These are phyloP conservation scores for Cynopterus brachyotis DNA, from an alignment of 2,113 vertebrate species.

Conservation along the genomic window DNA sequence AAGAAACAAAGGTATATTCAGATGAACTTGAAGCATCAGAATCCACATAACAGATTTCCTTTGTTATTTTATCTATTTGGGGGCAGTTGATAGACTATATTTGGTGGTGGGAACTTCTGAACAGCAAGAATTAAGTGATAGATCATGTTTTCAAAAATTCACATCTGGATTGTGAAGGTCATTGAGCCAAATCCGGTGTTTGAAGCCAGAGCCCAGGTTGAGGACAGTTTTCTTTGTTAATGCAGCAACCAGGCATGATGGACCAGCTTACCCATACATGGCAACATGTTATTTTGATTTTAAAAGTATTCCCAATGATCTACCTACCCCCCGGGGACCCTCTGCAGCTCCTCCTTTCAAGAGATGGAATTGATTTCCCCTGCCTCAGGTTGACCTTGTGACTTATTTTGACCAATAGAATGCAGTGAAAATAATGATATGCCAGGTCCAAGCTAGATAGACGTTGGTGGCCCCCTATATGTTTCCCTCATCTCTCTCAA, in stretches of 20 bases:
- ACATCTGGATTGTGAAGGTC: neutral
- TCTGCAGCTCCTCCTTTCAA: neutral
- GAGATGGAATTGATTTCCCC: neutral
- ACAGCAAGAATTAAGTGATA: too few species aligned
- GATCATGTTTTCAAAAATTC: neutral
- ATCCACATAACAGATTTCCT: too few species aligned
- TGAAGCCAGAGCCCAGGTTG: neutral
- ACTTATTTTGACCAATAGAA: neutral
- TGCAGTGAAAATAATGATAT: neutral
- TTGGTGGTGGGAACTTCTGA: too few species aligned
- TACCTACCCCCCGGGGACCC: accelerated
- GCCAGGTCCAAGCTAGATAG: neutral
- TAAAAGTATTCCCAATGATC: neutral
- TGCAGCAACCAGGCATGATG: neutral
- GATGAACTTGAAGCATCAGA: too few species aligned
- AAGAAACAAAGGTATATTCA: too few species aligned
- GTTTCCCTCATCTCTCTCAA: neutral
- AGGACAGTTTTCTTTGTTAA: neutral
- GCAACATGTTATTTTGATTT: neutral
- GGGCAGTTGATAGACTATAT: too few species aligned
- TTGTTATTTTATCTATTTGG: too few species aligned
- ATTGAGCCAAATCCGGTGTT: neutral
- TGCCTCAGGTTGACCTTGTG: neutral
- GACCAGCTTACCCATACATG: neutral
- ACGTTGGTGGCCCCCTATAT: too few species aligned